phyloP scores from a whole-genome alignment of 2,888 invertebrate species.

The Coleophora flavipennella region DNA sequence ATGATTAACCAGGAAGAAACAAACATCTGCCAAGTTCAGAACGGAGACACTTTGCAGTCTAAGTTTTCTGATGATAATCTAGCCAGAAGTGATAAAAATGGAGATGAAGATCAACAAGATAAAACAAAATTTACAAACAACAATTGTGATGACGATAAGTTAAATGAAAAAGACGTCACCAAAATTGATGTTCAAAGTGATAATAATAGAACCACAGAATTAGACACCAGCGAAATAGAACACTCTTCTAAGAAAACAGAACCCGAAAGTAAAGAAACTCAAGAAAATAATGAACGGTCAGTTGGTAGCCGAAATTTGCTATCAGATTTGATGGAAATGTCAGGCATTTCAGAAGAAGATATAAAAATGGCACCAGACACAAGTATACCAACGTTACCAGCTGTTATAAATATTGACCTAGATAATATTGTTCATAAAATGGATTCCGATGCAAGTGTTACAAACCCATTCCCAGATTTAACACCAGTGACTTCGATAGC shows the following conservation, averaged over 20 bases:
- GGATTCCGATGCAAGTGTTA: constrained; percentile 1
- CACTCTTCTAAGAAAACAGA: background rate
- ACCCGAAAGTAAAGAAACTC: background rate
- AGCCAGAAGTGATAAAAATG: no score
- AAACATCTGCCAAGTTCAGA: no score
- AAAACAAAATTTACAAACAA: no score
- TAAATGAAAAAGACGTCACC: no score
- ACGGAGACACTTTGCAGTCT: no score
- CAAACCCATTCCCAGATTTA: constrained; percentile 19
- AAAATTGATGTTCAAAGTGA: no score
- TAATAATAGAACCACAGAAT: no score
- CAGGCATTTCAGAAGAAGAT: constrained; percentile 56
- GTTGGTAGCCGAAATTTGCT: constrained; percentile 38
- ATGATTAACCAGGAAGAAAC: no score
- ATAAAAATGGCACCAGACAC: constrained; percentile 13
- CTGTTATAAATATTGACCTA: background rate
- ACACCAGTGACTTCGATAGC: constrained; percentile 35
- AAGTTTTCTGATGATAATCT: no score
- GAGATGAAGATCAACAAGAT: no score
- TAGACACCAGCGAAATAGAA: background rate
- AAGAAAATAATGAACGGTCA: constrained; percentile 2
- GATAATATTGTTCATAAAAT: background rate
- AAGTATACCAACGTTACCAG: background rate
- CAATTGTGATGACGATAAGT: no score
- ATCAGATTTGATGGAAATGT: constrained; percentile 65